These are phyloP conservation scores for Subacronicta megacephala DNA, from an alignment of 2,888 invertebrate species.

Conservation along the genomic window DNA sequence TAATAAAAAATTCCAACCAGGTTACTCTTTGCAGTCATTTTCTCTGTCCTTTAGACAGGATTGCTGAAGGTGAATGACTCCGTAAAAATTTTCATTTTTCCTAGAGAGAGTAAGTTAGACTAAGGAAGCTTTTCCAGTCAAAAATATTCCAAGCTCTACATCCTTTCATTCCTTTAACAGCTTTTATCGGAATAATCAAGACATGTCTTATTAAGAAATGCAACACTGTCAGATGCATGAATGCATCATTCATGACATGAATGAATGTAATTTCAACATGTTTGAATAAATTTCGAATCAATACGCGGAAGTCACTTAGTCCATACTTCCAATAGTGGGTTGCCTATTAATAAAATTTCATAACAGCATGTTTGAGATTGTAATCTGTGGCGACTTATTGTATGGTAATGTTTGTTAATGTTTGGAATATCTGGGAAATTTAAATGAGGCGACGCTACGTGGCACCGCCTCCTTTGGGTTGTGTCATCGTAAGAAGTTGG, in stretches of 20 bases:
- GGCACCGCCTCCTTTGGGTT: background rate
- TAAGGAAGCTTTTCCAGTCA: too few relatives aligned
- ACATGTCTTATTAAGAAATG: conserved; percentile 14
- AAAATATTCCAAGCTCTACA: background rate
- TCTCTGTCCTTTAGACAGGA: too few relatives aligned
- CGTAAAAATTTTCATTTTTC: too few relatives aligned
- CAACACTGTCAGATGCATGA: conserved; percentile 7
- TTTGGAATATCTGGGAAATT: conserved; percentile 54
- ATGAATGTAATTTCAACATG: conserved; percentile 30
- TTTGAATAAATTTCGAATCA: conserved; percentile 40
- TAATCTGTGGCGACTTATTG: conserved; percentile 57
- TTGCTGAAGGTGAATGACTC: too few relatives aligned
- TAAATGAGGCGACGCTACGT: conserved; percentile 49
- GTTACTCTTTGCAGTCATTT: too few relatives aligned
- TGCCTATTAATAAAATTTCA: conserved; percentile 50
- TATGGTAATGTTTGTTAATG: conserved; percentile 61
- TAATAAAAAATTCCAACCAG: too few relatives aligned
- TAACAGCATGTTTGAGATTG: conserved; percentile 47
- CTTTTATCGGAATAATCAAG: conserved; percentile 4
- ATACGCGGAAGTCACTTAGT: conserved; percentile 43
- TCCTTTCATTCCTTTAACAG: background rate
- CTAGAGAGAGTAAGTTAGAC: too few relatives aligned
- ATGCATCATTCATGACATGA: conserved; percentile 41
- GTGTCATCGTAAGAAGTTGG: too few relatives aligned
- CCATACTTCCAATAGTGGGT: conserved; percentile 8